Evolutionary conservation across 1,140 invertebrate genomes (phyloP), one percentile per base, ranked within the genome.

Genomic region (Drosophila repletoides): DNA sequence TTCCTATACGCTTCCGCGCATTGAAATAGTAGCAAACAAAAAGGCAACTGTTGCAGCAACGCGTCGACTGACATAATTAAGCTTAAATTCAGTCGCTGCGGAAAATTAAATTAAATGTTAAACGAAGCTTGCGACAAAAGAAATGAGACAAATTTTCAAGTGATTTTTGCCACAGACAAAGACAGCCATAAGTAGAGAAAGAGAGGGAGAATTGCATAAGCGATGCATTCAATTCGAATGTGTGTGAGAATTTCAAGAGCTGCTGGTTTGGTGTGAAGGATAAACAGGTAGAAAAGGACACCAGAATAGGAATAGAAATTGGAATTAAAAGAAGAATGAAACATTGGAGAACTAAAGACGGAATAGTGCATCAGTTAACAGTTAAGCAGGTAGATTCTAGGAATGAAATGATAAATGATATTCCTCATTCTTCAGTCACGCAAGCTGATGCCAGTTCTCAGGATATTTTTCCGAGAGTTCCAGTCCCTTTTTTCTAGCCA

Each of bases 91-190:
- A 60, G 26, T 12, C 52, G n/a, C n/a, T n/a, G 60, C 55, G 68
- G 34, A 63, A 77, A 80, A 79, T 80, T 61, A 58, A 80, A 80
- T 75, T 58, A 75, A 80, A 67, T 81, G 65, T 81, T 75, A 56
- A 79, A 71, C 76, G 71, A 56, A 77, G 58, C 68, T 76, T 46
- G 73, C 48, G 55, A 76, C 73, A 52, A 52, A 51, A 40, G 49
- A 21, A 48, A 36, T 28, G 34, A 40, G 40, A 33, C 24, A 46
- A 29, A 58, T 58, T 65, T 48, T 19, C 63, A 66, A 21, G 15
- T 15, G 2, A 10, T 3, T 15, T 26, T 26, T 26, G 41, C 24
- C 33, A 10, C 10, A 19, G 1, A 7, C 28, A 24, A 43, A 4
- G 29, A 12, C 9, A 9, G 19, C 24, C 5, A 43, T 5, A 63